Evolutionary conservation across 1,140 invertebrate species (phyloP).

Genomic region (honey bee (Apis mellifera)): Amel_HAv3.1 CM009932.2:14235001-14235500

Average conservation of each 20-base stretch:
- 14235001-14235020: too few relatives aligned
- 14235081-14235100: neutral
- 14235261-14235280: neutral
- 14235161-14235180: constrained; percentile 13
- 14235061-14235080: too few relatives aligned
- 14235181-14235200: constrained; percentile 54
- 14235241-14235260: constrained; percentile 30
- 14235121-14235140: constrained; percentile 47
- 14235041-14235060: too few relatives aligned
- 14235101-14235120: neutral
- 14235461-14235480: too few relatives aligned
- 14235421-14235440: too few relatives aligned
- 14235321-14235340: neutral
- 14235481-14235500: too few relatives aligned
- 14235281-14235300: constrained; percentile 47
- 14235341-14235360: neutral
- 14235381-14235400: too few relatives aligned
- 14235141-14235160: constrained; percentile 54
- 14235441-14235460: too few relatives aligned
- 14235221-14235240: constrained; percentile 52
- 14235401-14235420: too few relatives aligned
- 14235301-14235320: constrained; percentile 39
- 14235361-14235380: too few relatives aligned
- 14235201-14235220: constrained; percentile 19
- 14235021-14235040: too few relatives aligned